phyloP scores from a whole-genome alignment of 2,888 invertebrate genomes.

The Drosophila algonquin region DNA sequence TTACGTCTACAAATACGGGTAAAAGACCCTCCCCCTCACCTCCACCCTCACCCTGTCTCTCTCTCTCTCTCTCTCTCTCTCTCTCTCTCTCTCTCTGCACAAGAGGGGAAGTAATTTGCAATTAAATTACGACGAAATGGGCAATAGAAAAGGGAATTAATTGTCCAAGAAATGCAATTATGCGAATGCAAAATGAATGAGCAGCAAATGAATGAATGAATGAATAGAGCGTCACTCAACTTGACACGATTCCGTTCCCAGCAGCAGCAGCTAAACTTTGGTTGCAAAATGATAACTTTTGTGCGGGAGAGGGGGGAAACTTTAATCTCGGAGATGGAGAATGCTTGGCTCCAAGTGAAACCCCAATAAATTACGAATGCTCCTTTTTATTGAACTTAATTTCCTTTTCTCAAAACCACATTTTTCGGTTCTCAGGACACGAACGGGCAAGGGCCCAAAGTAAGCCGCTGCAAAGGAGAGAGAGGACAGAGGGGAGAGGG shows the following conservation, averaged over 20 bases:
- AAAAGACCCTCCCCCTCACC: not conserved
- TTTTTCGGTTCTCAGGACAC: conserved; percentile 51
- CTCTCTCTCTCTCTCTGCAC: conserved; percentile 31
- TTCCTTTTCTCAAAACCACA: conserved; percentile 68
- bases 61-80: not conserved
- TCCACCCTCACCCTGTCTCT: not conserved
- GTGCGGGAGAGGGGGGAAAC: not conserved
- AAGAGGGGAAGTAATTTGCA: conserved; percentile 84
- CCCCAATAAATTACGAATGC: conserved; percentile 72
- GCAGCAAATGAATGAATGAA: conserved; percentile 28
- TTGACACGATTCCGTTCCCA: conserved; percentile 3
- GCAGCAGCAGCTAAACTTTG: conserved; percentile 16
- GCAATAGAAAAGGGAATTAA: conserved; percentile 84
- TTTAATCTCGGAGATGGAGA: conserved; percentile 26
- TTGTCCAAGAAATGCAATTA: conserved; percentile 85
- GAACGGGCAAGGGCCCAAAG: conserved; percentile 22
- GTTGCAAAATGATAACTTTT: conserved; percentile 63
- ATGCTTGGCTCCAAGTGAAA: not conserved
- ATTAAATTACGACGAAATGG: conserved; percentile 84
- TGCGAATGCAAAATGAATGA: conserved; percentile 62
- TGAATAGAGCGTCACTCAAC: conserved; percentile 20
- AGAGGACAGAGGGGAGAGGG: not conserved
- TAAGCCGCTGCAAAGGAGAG: conserved; percentile 59
- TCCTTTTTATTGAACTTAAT: conserved; percentile 76
- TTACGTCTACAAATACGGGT: conserved; percentile 54